Base-by-base conservation (phyloP, 2,113 vertebrate genomes). In the Callorhinus ursinus region DNA sequence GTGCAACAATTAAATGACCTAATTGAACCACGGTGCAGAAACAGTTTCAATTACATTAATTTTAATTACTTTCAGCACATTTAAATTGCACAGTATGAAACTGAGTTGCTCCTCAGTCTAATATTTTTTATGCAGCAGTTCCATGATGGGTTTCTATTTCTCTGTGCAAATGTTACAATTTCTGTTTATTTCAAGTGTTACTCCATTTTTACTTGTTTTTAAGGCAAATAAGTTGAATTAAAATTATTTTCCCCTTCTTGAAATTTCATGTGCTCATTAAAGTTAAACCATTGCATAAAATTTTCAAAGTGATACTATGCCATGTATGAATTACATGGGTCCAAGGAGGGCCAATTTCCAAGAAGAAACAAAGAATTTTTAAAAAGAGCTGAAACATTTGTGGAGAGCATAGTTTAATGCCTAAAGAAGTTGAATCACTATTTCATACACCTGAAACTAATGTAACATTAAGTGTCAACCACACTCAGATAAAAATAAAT, bases 11-110 rank as follows among this genome's bases (percentile, higher is more conserved):
- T 98, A 97, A 98, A 93, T 96, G 95, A 98, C 93, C 95, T 97
- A 96, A 97, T 95, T 97, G 91, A 98, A 98, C 92, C 91, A 39
- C 65, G 42, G 71, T 97, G 39, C 81, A 69, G 53, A 98, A 92
- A 94, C 26, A 95, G 46, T 97, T 98, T 98, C 97, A 98, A 98
- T 98, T 98, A 95, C 94, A 98, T 98, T 98, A 96, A 97, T 98
- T 98, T 97, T 98, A 98, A 98, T 98, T 98, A 97, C 96, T 98
- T 96, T 95, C 74, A 96, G 95, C 88, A 93, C 92, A 98, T 98
- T 98, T 98, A 98, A 98, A 98, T 98, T 97, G 94, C 74, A 95
- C 63, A 97, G 85, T 95, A 88, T 97, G 87, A 98, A 96, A 97
- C 85, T 97, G 96, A 97, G 93, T 95, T 85, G 36, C 22, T 97